Percentiles rank a stretch among this genome's conserved stretches.
These are phyloP conservation scores for Acropternis orthonyx DNA, from an alignment of 2,797 vertebrate genomes.

Conservation along the genomic window DNA sequence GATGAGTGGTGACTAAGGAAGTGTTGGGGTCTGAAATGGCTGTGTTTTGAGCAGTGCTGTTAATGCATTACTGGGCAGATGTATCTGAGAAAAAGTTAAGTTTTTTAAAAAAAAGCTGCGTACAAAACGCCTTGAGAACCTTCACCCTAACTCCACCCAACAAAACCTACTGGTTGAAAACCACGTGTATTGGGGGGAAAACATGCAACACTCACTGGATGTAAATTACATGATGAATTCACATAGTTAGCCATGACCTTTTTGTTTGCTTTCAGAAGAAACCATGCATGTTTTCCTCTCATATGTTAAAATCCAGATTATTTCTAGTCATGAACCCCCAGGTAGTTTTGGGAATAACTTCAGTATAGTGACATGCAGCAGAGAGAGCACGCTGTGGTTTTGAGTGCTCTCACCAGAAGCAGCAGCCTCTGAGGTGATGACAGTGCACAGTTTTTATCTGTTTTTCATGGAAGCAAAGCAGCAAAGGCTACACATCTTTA, in stretches of 20 bases:
- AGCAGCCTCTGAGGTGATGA: not conserved
- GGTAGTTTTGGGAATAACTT: not conserved
- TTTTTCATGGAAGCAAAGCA: not conserved
- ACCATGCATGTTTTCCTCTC: not conserved
- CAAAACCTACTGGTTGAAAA: not conserved
- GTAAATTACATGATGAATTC: not conserved
- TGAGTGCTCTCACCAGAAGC: not conserved
- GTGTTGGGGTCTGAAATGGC: not conserved
- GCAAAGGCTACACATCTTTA: not conserved
- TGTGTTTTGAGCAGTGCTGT: not conserved
- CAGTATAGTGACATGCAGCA: not conserved
- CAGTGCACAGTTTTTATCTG: not conserved
- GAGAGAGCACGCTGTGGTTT: not conserved
- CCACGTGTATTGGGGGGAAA: not conserved
- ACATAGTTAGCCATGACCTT: too few relatives aligned
- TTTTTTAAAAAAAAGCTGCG: not conserved
- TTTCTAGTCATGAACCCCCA: not conserved
- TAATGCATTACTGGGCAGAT: not conserved
- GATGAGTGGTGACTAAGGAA: not conserved
- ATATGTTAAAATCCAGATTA: not conserved
- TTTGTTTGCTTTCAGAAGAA: not conserved
- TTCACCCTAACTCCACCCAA: not conserved
- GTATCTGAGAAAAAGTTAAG: not conserved
- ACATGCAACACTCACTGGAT: not conserved
- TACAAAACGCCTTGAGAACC: not conserved